phyloP scores from a whole-genome alignment of 2,797 vertebrate species.

The Tympanoctomys barrerae region DNA sequence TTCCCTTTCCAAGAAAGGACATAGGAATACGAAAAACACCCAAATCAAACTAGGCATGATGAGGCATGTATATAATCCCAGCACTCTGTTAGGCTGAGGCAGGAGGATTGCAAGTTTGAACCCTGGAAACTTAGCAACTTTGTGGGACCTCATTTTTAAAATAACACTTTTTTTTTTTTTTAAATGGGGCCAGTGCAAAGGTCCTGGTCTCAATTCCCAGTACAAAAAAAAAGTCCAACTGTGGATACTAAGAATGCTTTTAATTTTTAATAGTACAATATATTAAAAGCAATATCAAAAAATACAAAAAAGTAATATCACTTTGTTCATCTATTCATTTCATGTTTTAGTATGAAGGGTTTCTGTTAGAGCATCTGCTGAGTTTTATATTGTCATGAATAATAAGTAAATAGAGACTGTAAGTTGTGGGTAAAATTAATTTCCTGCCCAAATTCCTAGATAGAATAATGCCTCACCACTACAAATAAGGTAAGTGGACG shows the following conservation, averaged over 20 bases:
- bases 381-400: neutral
- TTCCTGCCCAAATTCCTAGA: neutral
- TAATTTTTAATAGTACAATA: neutral
- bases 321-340: conserved; percentile 8
- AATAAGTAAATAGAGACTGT: neutral
- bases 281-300: neutral
- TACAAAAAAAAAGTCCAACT: neutral
- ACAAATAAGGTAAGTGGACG: neutral
- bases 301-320: neutral
- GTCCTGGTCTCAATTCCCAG: neutral
- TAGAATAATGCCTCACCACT: neutral
- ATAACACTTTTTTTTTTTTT: neutral
- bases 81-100: neutral
- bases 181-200: neutral
- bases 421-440: neutral
- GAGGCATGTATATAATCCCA: neutral
- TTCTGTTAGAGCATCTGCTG: neutral
- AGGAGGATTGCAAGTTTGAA: neutral
- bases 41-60: neutral
- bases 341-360: conserved; percentile 31
- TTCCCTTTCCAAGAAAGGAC: neutral
- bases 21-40: neutral
- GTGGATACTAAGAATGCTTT: neutral
- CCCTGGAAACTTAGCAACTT: neutral
- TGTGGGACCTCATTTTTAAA: neutral